A percentile compares a stretch with the other conserved stretches of the same genome.
Evolutionary conservation across 2,888 invertebrate species (phyloP).

Genomic region (Coleophora deauratella): DNA sequence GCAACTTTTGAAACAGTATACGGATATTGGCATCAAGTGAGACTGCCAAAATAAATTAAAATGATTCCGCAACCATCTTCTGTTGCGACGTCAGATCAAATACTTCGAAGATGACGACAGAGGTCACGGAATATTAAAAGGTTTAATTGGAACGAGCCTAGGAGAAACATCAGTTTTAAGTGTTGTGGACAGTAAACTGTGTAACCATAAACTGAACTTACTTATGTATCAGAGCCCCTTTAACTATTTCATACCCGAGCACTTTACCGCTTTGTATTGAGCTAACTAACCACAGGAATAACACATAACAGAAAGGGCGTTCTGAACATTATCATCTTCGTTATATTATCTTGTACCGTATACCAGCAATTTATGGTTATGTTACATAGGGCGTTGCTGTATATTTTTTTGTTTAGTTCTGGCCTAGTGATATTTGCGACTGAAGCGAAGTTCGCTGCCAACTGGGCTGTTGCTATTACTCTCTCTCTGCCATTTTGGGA

Average conservation of each 20-base stretch:
- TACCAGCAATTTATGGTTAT: too few relatives aligned
- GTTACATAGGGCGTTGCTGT: conserved; percentile 5
- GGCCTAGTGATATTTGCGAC: conserved; percentile 62
- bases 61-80: conserved; percentile 19
- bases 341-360: too few relatives aligned
- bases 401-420: conserved; percentile 40
- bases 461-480: conserved; percentile 42
- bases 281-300: too few relatives aligned
- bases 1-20: conserved; percentile 21
- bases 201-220: too few relatives aligned
- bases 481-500: conserved; percentile 35
- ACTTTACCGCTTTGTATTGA: too few relatives aligned
- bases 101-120: conserved; percentile 22
- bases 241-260: too few relatives aligned
- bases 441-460: conserved; percentile 38
- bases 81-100: conserved; percentile 15
- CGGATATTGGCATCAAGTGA: conserved; percentile 19
- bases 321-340: too few relatives aligned
- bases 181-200: too few relatives aligned
- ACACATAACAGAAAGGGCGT: too few relatives aligned
- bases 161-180: too few relatives aligned
- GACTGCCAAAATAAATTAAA: conserved; percentile 16
- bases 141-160: conserved; percentile 21
- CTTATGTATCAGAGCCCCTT: too few relatives aligned
- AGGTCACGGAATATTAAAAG: conserved; percentile 24